Conservation (phyloP, 2,113 vertebrate genomes). For the Ramphastos sulfuratus region DNA sequence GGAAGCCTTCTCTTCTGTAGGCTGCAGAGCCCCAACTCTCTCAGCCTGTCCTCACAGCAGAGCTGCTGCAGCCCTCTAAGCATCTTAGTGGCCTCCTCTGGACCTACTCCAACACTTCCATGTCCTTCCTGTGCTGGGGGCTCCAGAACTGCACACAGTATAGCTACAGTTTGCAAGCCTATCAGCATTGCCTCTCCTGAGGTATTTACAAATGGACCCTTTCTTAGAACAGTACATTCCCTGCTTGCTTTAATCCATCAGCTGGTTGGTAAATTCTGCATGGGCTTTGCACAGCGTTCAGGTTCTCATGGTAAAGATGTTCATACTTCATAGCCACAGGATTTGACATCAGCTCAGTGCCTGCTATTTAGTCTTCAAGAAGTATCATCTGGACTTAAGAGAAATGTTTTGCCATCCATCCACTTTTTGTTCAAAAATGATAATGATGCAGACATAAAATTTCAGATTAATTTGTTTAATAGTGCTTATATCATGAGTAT, state of each 20-base stretch:
- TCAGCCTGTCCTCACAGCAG: too few relatives aligned
- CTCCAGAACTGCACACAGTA: too few relatives aligned
- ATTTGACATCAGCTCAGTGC: not conserved
- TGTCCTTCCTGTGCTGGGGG: too few relatives aligned
- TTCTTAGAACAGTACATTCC: not conserved
- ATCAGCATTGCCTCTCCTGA: not conserved
- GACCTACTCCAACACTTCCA: too few relatives aligned
- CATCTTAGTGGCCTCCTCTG: too few relatives aligned
- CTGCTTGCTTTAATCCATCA: not conserved
- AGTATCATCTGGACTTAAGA: not conserved
- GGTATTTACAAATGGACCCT: not conserved
- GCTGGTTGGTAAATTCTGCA: not conserved
- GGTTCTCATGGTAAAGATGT: not conserved
- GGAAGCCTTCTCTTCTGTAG: too few relatives aligned
- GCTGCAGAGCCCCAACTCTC: too few relatives aligned
- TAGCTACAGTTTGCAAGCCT: not conserved
- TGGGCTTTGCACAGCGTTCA: not conserved
- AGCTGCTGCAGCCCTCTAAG: too few relatives aligned
- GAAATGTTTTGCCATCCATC: constrained; percentile 14
- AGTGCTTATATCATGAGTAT: constrained; percentile 30
- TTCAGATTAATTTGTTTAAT: constrained; percentile 50
- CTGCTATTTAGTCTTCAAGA: not conserved
- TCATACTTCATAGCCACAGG: not conserved
- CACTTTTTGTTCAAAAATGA: constrained; percentile 8
- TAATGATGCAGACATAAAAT: not conserved